These are phyloP conservation scores for Heterohyrax brucei DNA, from an alignment of 2,797 vertebrate genomes.

Conservation along the genomic window DNA sequence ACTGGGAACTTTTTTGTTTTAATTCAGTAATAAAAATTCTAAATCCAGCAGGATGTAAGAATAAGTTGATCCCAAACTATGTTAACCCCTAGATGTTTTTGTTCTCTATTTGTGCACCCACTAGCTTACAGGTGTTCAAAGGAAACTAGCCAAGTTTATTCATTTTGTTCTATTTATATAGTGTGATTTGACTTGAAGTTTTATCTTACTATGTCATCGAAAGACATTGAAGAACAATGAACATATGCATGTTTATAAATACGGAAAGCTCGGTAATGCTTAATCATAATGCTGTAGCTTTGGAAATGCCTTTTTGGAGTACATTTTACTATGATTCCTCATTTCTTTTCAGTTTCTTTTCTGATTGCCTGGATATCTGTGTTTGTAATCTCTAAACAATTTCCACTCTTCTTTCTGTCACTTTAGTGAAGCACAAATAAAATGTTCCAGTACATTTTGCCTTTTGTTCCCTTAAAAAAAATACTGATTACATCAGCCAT, in stretches of 20 bases:
- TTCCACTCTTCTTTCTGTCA: constrained; percentile 25
- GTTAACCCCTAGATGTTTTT: background rate
- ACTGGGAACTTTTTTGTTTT: background rate
- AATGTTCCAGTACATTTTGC: constrained; percentile 72
- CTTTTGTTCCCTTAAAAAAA: constrained; percentile 60
- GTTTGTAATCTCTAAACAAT: constrained; percentile 75
- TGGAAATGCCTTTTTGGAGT: constrained; percentile 62
- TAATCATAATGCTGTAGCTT: constrained; percentile 56
- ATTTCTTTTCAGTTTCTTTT: constrained; percentile 70
- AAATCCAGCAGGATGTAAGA: background rate
- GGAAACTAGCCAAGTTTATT: background rate
- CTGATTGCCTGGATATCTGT: constrained; percentile 60
- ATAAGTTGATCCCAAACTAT: background rate
- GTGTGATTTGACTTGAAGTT: background rate
- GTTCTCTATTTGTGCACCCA: background rate
- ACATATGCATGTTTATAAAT: background rate
- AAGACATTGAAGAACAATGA: constrained; percentile 44
- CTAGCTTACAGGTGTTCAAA: background rate
- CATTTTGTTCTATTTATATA: background rate
- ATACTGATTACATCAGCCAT: constrained; percentile 69
- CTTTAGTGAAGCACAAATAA: constrained; percentile 58
- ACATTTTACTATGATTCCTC: constrained; percentile 24
- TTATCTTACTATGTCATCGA: background rate
- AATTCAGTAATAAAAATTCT: constrained; percentile 43
- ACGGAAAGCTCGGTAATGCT: background rate